These are phyloP conservation scores for Pituophis catenifer DNA, from an alignment of 2,113 vertebrate genomes.

Conservation along the genomic window DNA sequence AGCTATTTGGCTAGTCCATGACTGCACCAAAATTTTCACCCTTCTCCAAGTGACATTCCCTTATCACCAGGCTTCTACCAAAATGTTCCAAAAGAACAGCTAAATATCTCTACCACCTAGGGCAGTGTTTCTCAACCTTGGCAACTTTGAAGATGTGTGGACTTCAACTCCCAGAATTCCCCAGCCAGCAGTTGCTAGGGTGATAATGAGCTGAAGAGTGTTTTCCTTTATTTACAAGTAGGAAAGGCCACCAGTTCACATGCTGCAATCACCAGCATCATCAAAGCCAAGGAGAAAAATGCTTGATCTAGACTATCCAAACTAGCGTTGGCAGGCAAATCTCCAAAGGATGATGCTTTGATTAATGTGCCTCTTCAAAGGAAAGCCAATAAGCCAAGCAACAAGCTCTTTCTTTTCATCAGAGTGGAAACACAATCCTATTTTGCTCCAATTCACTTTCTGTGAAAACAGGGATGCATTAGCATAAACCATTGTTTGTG, in stretches of 20 bases:
- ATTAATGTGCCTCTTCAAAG: background rate
- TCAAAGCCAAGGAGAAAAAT: background rate
- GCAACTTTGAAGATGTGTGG: no score
- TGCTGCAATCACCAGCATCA: no score
- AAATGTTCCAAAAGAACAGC: background rate
- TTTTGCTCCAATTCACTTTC: background rate
- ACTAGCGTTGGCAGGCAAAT: background rate
- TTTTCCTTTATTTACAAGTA: background rate
- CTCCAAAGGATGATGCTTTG: background rate
- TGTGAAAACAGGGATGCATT: background rate
- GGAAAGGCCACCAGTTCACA: background rate
- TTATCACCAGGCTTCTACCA: background rate
- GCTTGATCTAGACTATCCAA: background rate
- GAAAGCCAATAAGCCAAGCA: background rate
- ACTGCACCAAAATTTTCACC: background rate
- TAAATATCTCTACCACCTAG: no score
- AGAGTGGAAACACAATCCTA: background rate
- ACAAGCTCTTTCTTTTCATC: background rate
- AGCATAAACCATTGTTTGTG: background rate
- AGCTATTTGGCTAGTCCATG: background rate
- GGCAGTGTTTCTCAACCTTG: no score
- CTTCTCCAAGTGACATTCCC: background rate
- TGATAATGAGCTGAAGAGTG: no score
- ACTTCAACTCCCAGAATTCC: no score
- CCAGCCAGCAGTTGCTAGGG: no score